These are phyloP conservation scores for Danio jaintianensis DNA, from an alignment of 2,797 vertebrate genomes.

Conservation along the genomic window DNA sequence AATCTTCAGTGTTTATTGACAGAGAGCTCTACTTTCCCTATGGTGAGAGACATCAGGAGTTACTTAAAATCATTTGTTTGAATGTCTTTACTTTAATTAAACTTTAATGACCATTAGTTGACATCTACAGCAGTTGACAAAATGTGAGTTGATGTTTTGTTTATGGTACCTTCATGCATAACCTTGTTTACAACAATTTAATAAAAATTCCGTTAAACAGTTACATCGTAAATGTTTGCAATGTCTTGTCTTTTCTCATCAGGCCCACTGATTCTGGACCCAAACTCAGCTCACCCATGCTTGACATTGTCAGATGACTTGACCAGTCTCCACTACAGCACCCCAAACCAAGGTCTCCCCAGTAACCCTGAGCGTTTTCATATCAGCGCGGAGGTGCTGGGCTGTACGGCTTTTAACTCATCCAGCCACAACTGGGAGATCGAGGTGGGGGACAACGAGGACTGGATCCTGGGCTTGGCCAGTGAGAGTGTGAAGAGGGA, in stretches of 20 bases:
- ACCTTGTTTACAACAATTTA: too few relatives aligned
- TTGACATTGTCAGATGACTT: conserved; percentile 79
- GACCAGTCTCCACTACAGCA: conserved; percentile 74
- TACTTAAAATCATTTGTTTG: too few relatives aligned
- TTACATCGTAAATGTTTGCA: neutral
- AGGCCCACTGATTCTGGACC: conserved; percentile 80
- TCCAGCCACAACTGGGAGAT: conserved; percentile 77
- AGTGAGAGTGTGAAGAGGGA: conserved; percentile 68
- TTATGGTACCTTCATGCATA: too few relatives aligned
- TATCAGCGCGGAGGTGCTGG: conserved; percentile 76
- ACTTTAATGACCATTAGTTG: too few relatives aligned
- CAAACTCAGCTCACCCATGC: conserved; percentile 80
- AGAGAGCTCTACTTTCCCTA: too few relatives aligned
- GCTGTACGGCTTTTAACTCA: conserved; percentile 66
- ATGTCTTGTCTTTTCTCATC: neutral
- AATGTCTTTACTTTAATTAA: too few relatives aligned
- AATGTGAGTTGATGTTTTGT: too few relatives aligned
- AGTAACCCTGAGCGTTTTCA: conserved; percentile 81
- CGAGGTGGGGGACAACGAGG: conserved; percentile 75
- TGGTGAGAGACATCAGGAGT: too few relatives aligned
- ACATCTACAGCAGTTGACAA: too few relatives aligned
- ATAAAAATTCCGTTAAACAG: too few relatives aligned
- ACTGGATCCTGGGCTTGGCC: conserved; percentile 80
- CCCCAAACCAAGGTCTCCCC: conserved; percentile 64
- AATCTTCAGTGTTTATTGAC: too few relatives aligned